Evolutionary conservation across 2,113 vertebrate genomes (phyloP).

Genomic region (Scalopus aquaticus): DNA sequence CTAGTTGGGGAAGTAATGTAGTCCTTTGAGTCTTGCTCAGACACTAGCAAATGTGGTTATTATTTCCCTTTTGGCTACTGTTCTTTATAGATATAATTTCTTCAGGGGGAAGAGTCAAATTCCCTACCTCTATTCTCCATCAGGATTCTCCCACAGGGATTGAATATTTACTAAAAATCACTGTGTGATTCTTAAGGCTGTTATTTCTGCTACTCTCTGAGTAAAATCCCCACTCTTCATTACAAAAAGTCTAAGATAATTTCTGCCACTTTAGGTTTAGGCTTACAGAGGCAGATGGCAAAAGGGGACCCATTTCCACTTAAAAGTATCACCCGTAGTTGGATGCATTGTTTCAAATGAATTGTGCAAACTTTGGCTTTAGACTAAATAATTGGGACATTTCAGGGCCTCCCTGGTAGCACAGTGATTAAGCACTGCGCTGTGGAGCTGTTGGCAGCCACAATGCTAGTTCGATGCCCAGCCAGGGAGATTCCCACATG

Average conservation of each 20-base stretch:
- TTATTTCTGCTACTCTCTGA: neutral
- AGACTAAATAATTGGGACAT: neutral
- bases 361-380: neutral
- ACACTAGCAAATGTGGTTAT: conserved; percentile 11
- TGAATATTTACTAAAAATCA: conserved; percentile 34
- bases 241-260: neutral
- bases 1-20: neutral
- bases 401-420: too few relatives aligned
- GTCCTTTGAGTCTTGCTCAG: neutral
- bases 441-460: too few relatives aligned
- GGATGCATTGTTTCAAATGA: neutral
- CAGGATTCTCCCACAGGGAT: neutral
- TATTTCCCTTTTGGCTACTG: neutral
- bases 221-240: neutral
- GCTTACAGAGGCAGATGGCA: neutral
- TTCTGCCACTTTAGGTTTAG: neutral
- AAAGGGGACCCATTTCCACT: neutral
- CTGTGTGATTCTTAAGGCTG: neutral
- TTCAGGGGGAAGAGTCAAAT: neutral
- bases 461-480: too few relatives aligned
- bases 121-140: conserved; percentile 1
- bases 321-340: neutral
- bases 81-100: conserved; percentile 38
- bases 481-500: too few relatives aligned
- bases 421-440: too few relatives aligned